Evolutionary conservation across 2,888 invertebrate species (phyloP).

Genomic region (Aphidius colemani): DNA sequence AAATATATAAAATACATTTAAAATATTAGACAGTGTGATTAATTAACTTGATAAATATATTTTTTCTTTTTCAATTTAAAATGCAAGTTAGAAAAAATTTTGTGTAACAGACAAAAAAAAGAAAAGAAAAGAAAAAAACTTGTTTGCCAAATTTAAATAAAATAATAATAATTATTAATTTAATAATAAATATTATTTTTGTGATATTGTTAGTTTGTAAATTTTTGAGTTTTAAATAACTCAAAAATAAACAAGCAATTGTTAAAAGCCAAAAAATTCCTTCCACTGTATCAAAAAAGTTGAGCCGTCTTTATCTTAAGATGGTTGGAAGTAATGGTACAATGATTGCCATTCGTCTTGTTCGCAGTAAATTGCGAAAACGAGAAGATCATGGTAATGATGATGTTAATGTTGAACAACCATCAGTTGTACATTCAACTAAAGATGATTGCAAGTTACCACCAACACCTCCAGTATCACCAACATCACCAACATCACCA

Average conservation of each 20-base stretch:
- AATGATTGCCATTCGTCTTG: slow-evolving; percentile 87
- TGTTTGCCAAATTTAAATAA: neutral
- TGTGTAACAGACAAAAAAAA: neutral
- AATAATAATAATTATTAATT: neutral
- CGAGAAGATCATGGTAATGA: slow-evolving; percentile 74
- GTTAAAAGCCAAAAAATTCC: slow-evolving; percentile 45
- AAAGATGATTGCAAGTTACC: slow-evolving; percentile 27
- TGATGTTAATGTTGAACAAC: slow-evolving; percentile 69
- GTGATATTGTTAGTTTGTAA: slow-evolving; percentile 9
- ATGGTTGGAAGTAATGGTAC: slow-evolving; percentile 88
- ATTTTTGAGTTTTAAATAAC: slow-evolving; percentile 16
- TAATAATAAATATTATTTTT: slow-evolving; percentile 22
- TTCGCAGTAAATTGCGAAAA: slow-evolving; percentile 88
- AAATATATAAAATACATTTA: no score
- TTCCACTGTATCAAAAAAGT: slow-evolving; percentile 46
- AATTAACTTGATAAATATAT: no score
- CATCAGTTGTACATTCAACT: slow-evolving; percentile 68
- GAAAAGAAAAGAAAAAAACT: slow-evolving; percentile 20
- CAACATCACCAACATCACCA: slow-evolving; percentile 41
- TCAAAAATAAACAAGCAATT: no score
- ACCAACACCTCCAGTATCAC: slow-evolving; percentile 40
- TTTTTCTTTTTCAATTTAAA: no score
- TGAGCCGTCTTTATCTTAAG: slow-evolving; percentile 57
- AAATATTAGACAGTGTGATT: no score
- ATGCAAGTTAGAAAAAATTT: no score